Conservation (phyloP, 1,140 invertebrate species). For the Drosophila virilis region DNA sequence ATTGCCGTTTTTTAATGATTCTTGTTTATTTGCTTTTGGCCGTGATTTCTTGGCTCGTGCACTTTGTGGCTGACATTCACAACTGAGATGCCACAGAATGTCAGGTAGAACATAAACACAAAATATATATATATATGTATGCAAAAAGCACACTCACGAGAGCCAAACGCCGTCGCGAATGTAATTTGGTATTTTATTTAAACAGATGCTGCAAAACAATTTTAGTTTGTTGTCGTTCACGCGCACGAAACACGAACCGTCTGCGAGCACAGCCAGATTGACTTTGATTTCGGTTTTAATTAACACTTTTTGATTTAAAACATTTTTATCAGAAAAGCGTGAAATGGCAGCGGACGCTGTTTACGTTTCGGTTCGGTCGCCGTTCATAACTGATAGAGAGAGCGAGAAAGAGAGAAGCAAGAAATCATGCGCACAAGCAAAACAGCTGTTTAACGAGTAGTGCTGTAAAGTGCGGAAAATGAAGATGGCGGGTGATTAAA, state of each 20-base stretch:
- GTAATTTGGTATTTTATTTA: conserved; percentile 35
- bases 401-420: conserved; percentile 24
- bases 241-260: conserved; percentile 70
- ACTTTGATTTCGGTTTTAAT: conserved; percentile 79
- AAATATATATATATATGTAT: conserved; percentile 28
- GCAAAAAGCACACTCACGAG: conserved; percentile 59
- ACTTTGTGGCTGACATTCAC: conserved; percentile 70
- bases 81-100: conserved; percentile 59
- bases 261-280: conserved; percentile 73
- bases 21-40: conserved; percentile 78
- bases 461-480: conserved; percentile 27
- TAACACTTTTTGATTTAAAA: conserved; percentile 81
- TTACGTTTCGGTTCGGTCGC: conserved; percentile 69
- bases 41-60: conserved; percentile 65
- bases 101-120: conserved; percentile 65
- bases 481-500: background rate
- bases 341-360: conserved; percentile 75
- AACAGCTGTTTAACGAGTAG: conserved; percentile 36
- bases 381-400: conserved; percentile 31
- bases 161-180: conserved; percentile 45
- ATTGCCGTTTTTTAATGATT: conserved; percentile 60
- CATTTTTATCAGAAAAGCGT: conserved; percentile 80
- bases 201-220: conserved; percentile 33
- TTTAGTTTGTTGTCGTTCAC: conserved; percentile 46
- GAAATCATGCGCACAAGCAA: conserved; percentile 42